A percentile compares a stretch with the other conserved stretches of the same genome.
Conservation (phyloP, 2,113 vertebrate species). For the Hyla sarda region DNA sequence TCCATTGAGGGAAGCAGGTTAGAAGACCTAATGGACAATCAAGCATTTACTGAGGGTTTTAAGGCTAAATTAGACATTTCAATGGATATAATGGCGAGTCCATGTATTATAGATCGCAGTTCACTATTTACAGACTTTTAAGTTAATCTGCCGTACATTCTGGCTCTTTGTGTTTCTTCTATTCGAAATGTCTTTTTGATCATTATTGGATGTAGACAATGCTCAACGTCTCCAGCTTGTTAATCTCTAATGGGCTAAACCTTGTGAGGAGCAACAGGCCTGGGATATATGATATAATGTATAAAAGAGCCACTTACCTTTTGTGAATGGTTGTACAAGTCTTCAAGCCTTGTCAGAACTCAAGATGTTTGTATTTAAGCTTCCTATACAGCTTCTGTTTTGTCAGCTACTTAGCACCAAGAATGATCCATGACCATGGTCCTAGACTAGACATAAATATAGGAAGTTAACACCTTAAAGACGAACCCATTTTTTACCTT, state of each 20-base stretch:
- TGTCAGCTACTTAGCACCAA: neutral
- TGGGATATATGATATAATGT: neutral
- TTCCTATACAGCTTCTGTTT: neutral
- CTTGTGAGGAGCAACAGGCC: neutral
- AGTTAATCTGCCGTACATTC: neutral
- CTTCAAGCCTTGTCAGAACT: neutral
- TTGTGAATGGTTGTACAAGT: neutral
- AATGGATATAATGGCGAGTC: neutral
- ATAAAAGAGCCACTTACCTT: neutral
- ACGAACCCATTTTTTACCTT: too few relatives aligned
- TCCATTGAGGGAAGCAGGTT: neutral
- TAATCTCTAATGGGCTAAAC: neutral
- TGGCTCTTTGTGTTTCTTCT: neutral
- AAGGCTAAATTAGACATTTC: neutral
- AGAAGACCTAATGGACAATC: conserved; percentile 17
- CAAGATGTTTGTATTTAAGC: neutral
- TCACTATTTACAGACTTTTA: neutral
- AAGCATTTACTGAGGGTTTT: neutral
- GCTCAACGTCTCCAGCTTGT: neutral
- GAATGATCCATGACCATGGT: neutral
- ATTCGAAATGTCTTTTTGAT: neutral
- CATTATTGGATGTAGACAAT: neutral
- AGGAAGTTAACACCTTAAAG: too few relatives aligned
- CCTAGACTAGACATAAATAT: neutral
- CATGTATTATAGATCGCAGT: neutral